Conservation (phyloP, 2,797 vertebrate genomes). For the Cirrhinus mrigala region DNA sequence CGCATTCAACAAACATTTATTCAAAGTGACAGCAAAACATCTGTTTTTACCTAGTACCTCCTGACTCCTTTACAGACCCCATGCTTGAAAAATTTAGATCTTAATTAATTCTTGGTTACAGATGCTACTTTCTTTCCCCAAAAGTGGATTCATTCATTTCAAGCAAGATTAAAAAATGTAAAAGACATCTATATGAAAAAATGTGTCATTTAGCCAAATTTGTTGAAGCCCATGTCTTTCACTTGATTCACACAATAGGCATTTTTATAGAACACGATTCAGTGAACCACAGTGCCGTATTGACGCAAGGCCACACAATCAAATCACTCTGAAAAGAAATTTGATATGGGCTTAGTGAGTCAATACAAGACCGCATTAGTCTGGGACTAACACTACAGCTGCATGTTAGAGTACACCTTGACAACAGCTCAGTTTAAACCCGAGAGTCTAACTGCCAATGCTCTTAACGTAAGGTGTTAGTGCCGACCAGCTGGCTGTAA, state of each 20-base stretch:
- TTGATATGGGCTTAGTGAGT: slow-evolving; percentile 18
- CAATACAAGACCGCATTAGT: slow-evolving; percentile 27
- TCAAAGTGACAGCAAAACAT: not conserved
- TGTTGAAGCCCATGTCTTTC: not conserved
- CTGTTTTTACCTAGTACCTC: not conserved
- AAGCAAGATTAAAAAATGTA: not conserved
- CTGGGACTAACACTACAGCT: slow-evolving; percentile 6
- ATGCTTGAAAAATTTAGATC: not conserved
- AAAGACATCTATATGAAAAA: not conserved
- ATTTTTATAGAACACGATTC: not conserved
- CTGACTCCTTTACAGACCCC: not conserved
- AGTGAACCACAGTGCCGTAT: not conserved
- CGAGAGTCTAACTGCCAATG: not conserved
- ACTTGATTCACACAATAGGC: not conserved
- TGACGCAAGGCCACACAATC: slow-evolving; percentile 22
- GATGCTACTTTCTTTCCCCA: not conserved
- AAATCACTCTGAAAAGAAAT: slow-evolving; percentile 20
- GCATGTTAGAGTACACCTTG: slow-evolving; percentile 20
- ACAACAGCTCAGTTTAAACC: not conserved
- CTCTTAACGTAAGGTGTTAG: not conserved
- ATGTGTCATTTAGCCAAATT: not conserved
- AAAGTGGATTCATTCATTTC: not conserved
- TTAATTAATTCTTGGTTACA: not conserved
- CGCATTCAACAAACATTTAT: not conserved
- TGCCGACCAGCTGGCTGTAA: slow-evolving; percentile 1